Evolutionary conservation across 2,797 vertebrate genomes (phyloP).

Genomic region (Tolypeutes matacus): DNA sequence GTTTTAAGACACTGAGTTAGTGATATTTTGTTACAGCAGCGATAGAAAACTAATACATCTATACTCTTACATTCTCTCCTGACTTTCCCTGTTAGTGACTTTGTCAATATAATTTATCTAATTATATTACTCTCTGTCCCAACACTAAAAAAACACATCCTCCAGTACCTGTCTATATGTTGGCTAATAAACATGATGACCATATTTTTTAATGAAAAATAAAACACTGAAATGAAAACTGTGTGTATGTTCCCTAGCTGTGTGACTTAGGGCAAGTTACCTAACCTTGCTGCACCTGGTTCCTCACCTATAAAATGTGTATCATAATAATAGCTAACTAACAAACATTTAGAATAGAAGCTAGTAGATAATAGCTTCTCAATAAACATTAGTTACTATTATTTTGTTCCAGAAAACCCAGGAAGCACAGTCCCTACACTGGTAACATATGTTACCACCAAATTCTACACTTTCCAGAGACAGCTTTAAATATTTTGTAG

Average conservation of each 20-base stretch:
- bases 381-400: slow-evolving; percentile 16
- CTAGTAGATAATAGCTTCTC: background rate
- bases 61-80: background rate
- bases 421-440: background rate
- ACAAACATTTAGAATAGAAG: slow-evolving; percentile 6
- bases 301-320: background rate
- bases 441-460: background rate
- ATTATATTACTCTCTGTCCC: background rate
- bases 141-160: background rate
- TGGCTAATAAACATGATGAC: background rate
- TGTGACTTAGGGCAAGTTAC: background rate
- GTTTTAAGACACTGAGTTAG: background rate
- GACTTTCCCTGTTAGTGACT: background rate
- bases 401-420: slow-evolving; percentile 1
- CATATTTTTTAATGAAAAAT: slow-evolving; percentile 29
- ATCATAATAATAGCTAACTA: background rate
- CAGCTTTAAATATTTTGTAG: background rate
- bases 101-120: background rate
- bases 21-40: background rate
- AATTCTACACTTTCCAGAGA: background rate
- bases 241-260: background rate
- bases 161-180: background rate
- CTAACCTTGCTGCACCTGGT: background rate
- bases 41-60: background rate
- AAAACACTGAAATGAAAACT: background rate